A percentile compares a stretch with the other conserved stretches of the same genome.
These are phyloP conservation scores for Himalopsyche phryganea DNA, from an alignment of 1,140 invertebrate genomes.

Conservation along the genomic window DNA sequence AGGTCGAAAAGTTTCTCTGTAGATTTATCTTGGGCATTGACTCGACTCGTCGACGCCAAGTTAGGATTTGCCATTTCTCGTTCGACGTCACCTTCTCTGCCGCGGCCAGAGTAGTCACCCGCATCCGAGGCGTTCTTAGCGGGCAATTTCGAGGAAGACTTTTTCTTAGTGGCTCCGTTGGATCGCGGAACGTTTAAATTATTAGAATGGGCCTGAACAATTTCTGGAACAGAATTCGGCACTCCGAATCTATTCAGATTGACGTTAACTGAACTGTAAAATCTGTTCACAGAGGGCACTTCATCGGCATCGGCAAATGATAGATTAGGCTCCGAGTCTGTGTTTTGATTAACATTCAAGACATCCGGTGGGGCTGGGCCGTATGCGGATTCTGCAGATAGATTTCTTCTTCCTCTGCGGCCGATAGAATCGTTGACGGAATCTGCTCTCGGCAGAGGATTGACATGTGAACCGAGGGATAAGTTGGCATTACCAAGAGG, in stretches of 20 bases:
- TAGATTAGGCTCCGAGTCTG: conserved; percentile 32
- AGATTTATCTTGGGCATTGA: conserved; percentile 45
- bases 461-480: conserved; percentile 8
- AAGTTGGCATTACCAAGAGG: conserved; percentile 12
- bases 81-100: conserved; percentile 42
- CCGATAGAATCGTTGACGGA: conserved; percentile 20
- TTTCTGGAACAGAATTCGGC: conserved; percentile 42
- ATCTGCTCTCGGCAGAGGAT: conserved; percentile 32
- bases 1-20: conserved; percentile 62
- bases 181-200: conserved; percentile 40
- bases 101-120: conserved; percentile 32
- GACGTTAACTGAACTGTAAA: conserved; percentile 35
- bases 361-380: conserved; percentile 53
- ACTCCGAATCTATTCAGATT: conserved; percentile 40
- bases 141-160: conserved; percentile 47
- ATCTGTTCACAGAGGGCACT: conserved; percentile 29
- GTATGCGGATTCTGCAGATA: conserved; percentile 43
- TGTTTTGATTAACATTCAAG: conserved; percentile 51
- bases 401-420: conserved; percentile 37
- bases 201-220: conserved; percentile 45
- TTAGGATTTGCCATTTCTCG: too few species aligned
- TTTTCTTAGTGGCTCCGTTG: conserved; percentile 40
- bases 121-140: conserved; percentile 46
- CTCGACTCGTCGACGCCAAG: conserved; percentile 43
- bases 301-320: conserved; percentile 25